phyloP scores from a whole-genome alignment of 92 coral and sea anemone species.

The Scolanthus callimorphus region DNA sequence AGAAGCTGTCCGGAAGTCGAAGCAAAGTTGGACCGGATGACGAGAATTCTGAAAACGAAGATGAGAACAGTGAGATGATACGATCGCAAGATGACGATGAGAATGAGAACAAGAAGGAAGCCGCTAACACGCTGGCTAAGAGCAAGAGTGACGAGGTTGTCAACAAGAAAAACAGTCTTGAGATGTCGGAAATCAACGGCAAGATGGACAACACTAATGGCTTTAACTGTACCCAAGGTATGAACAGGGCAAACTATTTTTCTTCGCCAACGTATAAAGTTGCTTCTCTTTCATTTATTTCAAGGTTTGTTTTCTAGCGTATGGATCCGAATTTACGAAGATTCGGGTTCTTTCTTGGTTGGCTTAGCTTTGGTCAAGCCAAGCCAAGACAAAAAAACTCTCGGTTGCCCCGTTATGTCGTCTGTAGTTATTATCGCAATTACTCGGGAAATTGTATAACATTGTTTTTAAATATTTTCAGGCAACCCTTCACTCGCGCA shows the following conservation, averaged over 20 bases:
- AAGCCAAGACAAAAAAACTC: no score
- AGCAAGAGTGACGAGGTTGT: constrained; percentile 41
- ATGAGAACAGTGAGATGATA: constrained; percentile 52
- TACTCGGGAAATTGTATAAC: no score
- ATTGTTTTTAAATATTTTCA: no score
- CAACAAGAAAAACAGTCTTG: constrained; percentile 34
- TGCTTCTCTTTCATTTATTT: no score
- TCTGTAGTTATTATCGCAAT: no score
- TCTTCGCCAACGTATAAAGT: no score
- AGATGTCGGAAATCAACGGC: constrained; percentile 33
- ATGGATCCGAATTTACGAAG: no score
- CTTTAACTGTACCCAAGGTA: constrained; percentile 32
- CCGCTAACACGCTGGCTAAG: constrained; percentile 58
- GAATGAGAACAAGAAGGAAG: constrained; percentile 55
- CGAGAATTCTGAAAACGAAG: constrained; percentile 43
- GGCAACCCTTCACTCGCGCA: neutral
- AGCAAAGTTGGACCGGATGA: constrained; percentile 89
- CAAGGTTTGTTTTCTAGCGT: no score
- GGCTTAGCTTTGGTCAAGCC: no score
- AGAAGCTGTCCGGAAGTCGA: constrained; percentile 68
- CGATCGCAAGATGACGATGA: constrained; percentile 67
- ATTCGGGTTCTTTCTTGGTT: no score
- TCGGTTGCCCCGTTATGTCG: no score
- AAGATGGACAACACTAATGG: constrained; percentile 35
- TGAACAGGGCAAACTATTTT: no score